Percentiles rank a stretch among this genome's conserved stretches.
phyloP scores from a whole-genome alignment of 1,140 invertebrate genomes.

The Eulimnadia texana region DNA sequence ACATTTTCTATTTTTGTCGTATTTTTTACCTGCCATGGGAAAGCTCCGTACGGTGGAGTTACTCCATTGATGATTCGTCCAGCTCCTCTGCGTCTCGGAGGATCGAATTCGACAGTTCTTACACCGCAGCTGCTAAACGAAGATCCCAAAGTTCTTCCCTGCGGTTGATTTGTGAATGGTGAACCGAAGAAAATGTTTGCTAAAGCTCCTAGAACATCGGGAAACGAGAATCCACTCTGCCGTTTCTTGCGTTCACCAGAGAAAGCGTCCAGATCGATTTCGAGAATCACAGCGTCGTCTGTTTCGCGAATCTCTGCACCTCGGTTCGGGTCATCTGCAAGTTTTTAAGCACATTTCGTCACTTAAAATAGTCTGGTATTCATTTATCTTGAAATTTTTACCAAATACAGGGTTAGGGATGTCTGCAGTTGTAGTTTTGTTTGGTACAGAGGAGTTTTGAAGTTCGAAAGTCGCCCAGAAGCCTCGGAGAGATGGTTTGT shows the following conservation, averaged over 20 bases:
- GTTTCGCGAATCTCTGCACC: background rate
- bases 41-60: conserved; percentile 46
- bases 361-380: too few relatives aligned
- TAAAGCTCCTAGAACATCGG: background rate
- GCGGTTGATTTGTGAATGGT: background rate
- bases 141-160: background rate
- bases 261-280: background rate
- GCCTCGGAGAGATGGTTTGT: background rate
- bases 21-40: conserved; percentile 50
- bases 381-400: too few relatives aligned
- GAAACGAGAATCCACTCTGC: background rate
- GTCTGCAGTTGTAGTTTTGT: background rate
- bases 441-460: background rate
- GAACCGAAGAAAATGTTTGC: background rate
- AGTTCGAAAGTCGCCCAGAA: conserved; percentile 8
- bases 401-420: background rate
- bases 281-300: background rate
- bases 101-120: conserved; percentile 11
- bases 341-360: too few relatives aligned
- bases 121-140: conserved; percentile 15
- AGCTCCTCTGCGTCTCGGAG: background rate
- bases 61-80: conserved; percentile 49
- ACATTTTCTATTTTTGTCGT: too few relatives aligned
- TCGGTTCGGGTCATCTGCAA: too few relatives aligned
- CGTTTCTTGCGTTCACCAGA: background rate